A percentile compares a stretch with the other conserved stretches of the same genome.
Conservation (phyloP, 2,888 invertebrate species). For the Brachyopa scutellaris region DNA sequence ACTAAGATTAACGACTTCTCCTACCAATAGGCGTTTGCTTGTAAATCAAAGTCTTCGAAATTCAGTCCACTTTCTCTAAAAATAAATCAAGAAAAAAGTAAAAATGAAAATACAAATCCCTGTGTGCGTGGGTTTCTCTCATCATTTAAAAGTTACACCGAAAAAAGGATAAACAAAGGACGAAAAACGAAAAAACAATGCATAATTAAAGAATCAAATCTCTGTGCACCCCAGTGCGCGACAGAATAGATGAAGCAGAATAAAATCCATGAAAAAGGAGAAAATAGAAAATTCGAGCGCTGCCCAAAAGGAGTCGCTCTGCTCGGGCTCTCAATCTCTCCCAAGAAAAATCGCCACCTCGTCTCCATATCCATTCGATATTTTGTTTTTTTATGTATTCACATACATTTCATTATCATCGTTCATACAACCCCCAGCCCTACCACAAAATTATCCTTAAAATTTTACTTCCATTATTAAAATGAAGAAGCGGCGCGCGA, state of each 20-base stretch:
- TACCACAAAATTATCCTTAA: constrained; percentile 59
- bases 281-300: neutral
- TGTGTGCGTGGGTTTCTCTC: neutral
- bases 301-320: neutral
- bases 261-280: constrained; percentile 5
- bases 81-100: constrained; percentile 13
- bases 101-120: neutral
- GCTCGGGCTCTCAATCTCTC: no score
- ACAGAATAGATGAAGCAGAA: constrained; percentile 50
- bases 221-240: constrained; percentile 16
- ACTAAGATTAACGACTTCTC: constrained; percentile 14
- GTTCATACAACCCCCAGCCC: constrained; percentile 21
- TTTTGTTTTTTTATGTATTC: constrained; percentile 2
- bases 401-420: constrained; percentile 29
- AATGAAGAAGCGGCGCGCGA: constrained; percentile 54
- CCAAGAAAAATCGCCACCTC: constrained; percentile 15
- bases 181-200: constrained; percentile 26
- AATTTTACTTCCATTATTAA: constrained; percentile 68
- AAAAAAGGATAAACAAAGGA: constrained; percentile 25
- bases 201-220: constrained; percentile 63
- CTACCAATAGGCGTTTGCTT: neutral
- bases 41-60: constrained; percentile 38
- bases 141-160: neutral
- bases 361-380: neutral
- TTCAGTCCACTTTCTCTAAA: constrained; percentile 9